Evolutionary conservation across 2,888 invertebrate genomes (phyloP).

Genomic region (Torymus tubicola): DNA sequence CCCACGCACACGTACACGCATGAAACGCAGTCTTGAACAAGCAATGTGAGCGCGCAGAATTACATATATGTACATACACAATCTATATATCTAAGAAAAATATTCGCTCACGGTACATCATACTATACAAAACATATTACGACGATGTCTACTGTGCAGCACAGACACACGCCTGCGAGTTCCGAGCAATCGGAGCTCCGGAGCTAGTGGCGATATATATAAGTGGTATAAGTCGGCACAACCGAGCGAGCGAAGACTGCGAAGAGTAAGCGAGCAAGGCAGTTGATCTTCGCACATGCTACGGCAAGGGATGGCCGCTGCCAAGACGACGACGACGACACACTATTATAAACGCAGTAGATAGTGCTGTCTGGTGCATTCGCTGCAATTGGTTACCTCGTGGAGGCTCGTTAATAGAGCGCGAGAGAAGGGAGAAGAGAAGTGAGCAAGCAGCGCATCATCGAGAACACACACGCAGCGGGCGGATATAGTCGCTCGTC

Average conservation of each 20-base stretch:
- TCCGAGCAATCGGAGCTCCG: too few relatives aligned
- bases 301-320: too few relatives aligned
- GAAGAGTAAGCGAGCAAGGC: not conserved
- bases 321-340: not conserved
- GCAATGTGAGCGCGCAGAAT: not conserved
- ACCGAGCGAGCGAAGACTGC: not conserved
- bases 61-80: not conserved
- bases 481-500: not conserved
- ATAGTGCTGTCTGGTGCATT: not conserved
- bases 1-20: not conserved
- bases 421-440: not conserved
- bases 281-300: too few relatives aligned
- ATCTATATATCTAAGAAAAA: too few relatives aligned
- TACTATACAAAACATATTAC: too few relatives aligned
- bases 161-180: too few relatives aligned
- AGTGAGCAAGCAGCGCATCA: too few relatives aligned
- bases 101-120: too few relatives aligned
- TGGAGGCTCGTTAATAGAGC: slow-evolving; percentile 43
- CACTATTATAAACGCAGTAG: not conserved
- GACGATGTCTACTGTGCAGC: too few relatives aligned
- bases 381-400: slow-evolving; percentile 22
- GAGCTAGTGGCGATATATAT: too few relatives aligned
- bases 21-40: not conserved
- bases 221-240: not conserved
- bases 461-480: not conserved